Conservation (phyloP, 2,797 vertebrate genomes). For the Pelobates cultripes region DNA sequence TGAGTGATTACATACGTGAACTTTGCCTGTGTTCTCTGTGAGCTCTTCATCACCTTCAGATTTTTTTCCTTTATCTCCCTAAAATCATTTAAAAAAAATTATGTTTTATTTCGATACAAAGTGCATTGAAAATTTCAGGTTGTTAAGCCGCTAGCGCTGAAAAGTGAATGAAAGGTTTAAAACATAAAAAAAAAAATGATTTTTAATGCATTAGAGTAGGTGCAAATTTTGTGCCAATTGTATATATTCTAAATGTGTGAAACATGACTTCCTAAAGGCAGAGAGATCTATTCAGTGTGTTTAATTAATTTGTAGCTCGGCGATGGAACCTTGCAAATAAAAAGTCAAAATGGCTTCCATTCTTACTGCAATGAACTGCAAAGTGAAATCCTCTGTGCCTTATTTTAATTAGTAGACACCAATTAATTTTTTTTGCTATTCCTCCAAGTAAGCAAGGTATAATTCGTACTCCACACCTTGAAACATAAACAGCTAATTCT, state of each 20-base stretch:
- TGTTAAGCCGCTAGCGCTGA: no score
- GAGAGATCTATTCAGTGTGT: neutral
- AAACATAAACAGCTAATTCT: constrained; percentile 40
- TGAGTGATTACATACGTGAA: no score
- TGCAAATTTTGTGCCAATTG: neutral
- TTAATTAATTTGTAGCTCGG: constrained; percentile 1
- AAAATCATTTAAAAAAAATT: no score
- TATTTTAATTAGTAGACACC: constrained; percentile 24
- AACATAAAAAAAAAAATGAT: neutral
- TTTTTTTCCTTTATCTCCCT: no score
- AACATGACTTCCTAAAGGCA: neutral
- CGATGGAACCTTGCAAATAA: neutral
- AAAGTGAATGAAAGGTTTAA: no score
- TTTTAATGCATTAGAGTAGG: neutral
- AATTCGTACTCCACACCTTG: constrained; percentile 16
- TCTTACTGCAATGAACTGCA: neutral
- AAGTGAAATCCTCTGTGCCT: neutral
- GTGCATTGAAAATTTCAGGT: no score
- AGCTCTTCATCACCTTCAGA: no score
- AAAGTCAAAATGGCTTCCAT: constrained; percentile 8
- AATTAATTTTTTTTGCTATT: neutral
- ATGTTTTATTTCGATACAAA: no score
- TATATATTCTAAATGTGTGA: neutral
- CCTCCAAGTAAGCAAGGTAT: constrained; percentile 12
- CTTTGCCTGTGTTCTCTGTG: no score